Evolutionary conservation across 2,113 vertebrate species (phyloP), one percentile per base, ranked within the genome.

Genomic region (Synchiropus splendidus): DNA sequence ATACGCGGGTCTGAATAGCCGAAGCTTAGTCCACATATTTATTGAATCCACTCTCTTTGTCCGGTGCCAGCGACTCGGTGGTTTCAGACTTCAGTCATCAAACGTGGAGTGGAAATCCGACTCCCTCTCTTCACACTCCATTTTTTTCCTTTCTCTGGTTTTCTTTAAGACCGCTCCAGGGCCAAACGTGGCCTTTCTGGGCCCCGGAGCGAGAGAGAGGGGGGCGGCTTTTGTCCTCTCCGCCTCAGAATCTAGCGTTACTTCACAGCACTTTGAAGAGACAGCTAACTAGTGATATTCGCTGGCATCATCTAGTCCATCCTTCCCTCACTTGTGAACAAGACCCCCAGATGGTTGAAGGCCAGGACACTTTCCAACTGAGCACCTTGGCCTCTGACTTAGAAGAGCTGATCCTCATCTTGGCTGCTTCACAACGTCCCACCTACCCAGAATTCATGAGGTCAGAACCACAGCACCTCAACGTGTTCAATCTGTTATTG

Each of bases 31-130:
- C 76, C 79, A 79, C 76, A 77, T 78, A 79, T 86, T 80, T 83
- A 84, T 84, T 85, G 74, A 85, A 82, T 82, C 79, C 84, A 83
- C 80, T 72, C 61, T 73, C 68, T 82, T 84, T 82, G 77, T 80
- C 75, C 71, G 61, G 68, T 80, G 80, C 80, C 80, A 85, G 85
- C 74, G 46, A 77, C 75, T 77, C 65, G 75, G 85, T 78, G 82
- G 77, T 83, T 83, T 86, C 64, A 74, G 74, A 76, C 78, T 77
- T 49, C 63, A 59, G 72, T 81, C 58, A 70, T 81, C 63, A 75
- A 67, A 80, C 67, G 67, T 75, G 74, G 79, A 77, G 80, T 79
- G 70, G 82, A 82, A 86, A 83, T 82, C 60, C 41, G 59, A 84
- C 83, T 58, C 17, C n/a, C 34, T 35, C 14, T 16, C 33, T 12